These are phyloP conservation scores for Andrena bucephala DNA, from an alignment of 2,888 invertebrate genomes.

Conservation along the genomic window DNA sequence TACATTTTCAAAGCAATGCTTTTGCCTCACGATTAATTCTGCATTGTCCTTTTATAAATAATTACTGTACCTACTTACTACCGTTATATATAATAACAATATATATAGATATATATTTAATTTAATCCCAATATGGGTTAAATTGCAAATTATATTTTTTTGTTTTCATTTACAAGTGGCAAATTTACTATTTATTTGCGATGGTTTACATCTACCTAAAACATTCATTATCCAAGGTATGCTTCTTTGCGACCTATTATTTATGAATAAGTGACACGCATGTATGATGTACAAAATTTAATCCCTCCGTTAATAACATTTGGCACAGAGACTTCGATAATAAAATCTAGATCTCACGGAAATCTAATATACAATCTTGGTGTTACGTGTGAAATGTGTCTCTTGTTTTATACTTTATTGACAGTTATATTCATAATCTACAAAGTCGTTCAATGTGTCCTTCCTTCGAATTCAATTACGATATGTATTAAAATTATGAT, in stretches of 20 bases:
- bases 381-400: slow-evolving; percentile 27
- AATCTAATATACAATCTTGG: slow-evolving; percentile 41
- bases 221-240: slow-evolving; percentile 62
- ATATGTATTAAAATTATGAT: slow-evolving; percentile 73
- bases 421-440: slow-evolving; percentile 46
- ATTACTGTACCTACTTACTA: slow-evolving; percentile 72
- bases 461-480: slow-evolving; percentile 58
- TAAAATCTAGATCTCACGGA: slow-evolving; percentile 67
- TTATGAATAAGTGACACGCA: slow-evolving; percentile 64
- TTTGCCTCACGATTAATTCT: slow-evolving; percentile 69
- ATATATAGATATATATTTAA: slow-evolving; percentile 48
- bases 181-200: slow-evolving; percentile 56
- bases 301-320: slow-evolving; percentile 50
- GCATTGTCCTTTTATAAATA: slow-evolving; percentile 74
- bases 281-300: slow-evolving; percentile 46
- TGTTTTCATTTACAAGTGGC: slow-evolving; percentile 66
- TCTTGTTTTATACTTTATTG: slow-evolving; percentile 31
- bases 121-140: slow-evolving; percentile 77
- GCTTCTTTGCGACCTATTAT: slow-evolving; percentile 56
- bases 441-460: slow-evolving; percentile 28
- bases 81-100: slow-evolving; percentile 72
- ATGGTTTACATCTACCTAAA: slow-evolving; percentile 61
- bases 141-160: slow-evolving; percentile 69
- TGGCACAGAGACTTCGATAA: slow-evolving; percentile 71
- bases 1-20: slow-evolving; percentile 78